phyloP scores from a whole-genome alignment of 2,797 vertebrate species.

The Anabas testudineus region DNA sequence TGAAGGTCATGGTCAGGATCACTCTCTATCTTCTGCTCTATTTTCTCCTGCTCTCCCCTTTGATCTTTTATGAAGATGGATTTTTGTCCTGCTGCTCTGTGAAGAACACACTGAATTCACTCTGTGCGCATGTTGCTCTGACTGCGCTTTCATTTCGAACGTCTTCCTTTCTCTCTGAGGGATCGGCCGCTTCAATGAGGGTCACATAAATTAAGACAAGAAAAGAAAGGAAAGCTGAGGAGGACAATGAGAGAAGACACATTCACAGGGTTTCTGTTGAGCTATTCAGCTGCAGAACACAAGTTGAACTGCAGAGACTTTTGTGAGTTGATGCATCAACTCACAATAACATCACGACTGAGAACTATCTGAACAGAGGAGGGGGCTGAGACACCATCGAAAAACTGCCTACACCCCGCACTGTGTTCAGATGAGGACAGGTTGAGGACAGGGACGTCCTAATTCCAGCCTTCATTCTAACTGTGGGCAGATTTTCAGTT shows the following conservation, averaged over 20 bases:
- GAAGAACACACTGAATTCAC: not conserved
- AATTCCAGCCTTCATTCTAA: too few relatives aligned
- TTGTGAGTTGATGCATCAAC: too few relatives aligned
- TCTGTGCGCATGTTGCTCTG: not conserved
- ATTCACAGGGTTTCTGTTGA: conserved; percentile 1
- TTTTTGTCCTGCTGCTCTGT: conserved; percentile 10
- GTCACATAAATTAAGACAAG: conserved; percentile 15
- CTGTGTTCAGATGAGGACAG: too few relatives aligned
- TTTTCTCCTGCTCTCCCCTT: conserved; percentile 11
- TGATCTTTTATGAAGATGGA: conserved; percentile 37
- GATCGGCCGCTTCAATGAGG: not conserved
- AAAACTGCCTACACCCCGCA: too few relatives aligned
- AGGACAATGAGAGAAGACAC: not conserved
- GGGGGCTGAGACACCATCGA: too few relatives aligned
- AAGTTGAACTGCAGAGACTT: not conserved
- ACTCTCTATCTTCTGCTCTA: conserved; percentile 6
- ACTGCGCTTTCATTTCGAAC: not conserved
- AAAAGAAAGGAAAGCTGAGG: conserved; percentile 6
- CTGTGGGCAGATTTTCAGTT: too few relatives aligned
- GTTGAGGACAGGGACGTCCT: too few relatives aligned
- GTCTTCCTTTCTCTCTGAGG: not conserved
- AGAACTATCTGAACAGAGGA: not conserved
- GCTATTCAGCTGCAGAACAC: not conserved
- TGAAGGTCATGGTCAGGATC: conserved; percentile 2
- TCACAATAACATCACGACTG: too few relatives aligned